Percentiles rank a stretch among this genome's conserved stretches.
These are phyloP conservation scores for Gymnocypris eckloni DNA, from an alignment of 2,797 vertebrate genomes.

Conservation along the genomic window DNA sequence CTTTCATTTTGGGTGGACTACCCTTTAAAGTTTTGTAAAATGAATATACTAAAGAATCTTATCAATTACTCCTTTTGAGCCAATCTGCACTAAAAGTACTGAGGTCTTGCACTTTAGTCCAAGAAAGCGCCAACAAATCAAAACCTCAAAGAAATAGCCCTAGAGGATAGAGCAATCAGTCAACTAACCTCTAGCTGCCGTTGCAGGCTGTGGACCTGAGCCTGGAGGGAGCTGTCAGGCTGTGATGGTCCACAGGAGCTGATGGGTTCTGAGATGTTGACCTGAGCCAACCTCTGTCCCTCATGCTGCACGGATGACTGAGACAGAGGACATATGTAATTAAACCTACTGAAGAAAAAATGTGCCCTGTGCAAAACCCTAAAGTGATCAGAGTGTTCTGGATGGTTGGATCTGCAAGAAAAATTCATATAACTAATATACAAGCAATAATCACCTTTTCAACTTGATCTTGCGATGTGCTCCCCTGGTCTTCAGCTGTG, in stretches of 20 bases:
- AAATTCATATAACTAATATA: neutral
- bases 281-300: constrained; percentile 75
- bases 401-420: neutral
- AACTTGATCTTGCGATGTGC: neutral
- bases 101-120: neutral
- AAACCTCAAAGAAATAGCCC: neutral
- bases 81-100: neutral
- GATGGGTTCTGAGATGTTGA: constrained; percentile 18
- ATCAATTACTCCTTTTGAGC: constrained; percentile 2
- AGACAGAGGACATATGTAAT: constrained; percentile 4
- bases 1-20: neutral
- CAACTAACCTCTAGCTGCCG: constrained; percentile 84
- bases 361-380: neutral
- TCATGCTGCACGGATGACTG: constrained; percentile 83
- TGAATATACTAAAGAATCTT: neutral
- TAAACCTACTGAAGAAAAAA: neutral
- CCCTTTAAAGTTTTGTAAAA: neutral
- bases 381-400: neutral
- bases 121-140: neutral
- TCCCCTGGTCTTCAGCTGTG: neutral
- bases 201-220: constrained; percentile 79
- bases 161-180: neutral
- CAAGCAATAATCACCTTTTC: constrained; percentile 22
- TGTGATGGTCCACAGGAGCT: constrained; percentile 29
- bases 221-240: constrained; percentile 78